These are phyloP conservation scores for Bembecia ichneumoniformis DNA, from an alignment of 2,888 invertebrate species.

Conservation along the genomic window DNA sequence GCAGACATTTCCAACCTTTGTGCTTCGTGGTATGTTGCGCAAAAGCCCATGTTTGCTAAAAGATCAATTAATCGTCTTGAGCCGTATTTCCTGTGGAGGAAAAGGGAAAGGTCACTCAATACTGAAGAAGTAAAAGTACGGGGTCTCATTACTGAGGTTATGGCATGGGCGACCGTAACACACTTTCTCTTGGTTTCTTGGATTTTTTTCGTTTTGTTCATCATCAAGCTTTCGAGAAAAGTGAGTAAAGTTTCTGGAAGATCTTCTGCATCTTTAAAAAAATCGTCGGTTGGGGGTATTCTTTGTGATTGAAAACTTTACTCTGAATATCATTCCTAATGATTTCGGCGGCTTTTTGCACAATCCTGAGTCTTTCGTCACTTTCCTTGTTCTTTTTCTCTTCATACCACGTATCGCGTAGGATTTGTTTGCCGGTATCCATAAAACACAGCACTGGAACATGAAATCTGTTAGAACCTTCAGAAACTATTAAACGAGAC, in stretches of 20 bases:
- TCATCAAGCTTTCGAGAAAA: neutral
- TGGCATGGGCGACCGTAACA: neutral
- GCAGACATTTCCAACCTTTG: slow-evolving; percentile 8
- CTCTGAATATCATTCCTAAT: neutral
- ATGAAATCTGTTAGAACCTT: neutral
- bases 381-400: neutral
- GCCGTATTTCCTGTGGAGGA: slow-evolving; percentile 8
- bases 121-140: neutral
- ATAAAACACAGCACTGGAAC: neutral
- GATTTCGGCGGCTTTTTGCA: neutral
- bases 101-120: neutral
- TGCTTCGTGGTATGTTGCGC: slow-evolving; percentile 7
- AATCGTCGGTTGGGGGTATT: neutral
- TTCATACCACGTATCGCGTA: neutral
- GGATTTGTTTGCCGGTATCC: neutral
- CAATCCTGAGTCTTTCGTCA: neutral
- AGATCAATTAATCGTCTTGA: slow-evolving; percentile 7
- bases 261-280: neutral
- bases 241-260: neutral
- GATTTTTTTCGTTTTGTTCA: neutral
- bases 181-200: neutral
- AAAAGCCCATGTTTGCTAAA: slow-evolving; percentile 9
- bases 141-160: neutral
- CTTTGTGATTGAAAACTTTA: neutral
- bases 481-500: slow-evolving; percentile 5